Base-by-base conservation (phyloP, 2,797 vertebrate species). In the Bradypus variegatus region DNA sequence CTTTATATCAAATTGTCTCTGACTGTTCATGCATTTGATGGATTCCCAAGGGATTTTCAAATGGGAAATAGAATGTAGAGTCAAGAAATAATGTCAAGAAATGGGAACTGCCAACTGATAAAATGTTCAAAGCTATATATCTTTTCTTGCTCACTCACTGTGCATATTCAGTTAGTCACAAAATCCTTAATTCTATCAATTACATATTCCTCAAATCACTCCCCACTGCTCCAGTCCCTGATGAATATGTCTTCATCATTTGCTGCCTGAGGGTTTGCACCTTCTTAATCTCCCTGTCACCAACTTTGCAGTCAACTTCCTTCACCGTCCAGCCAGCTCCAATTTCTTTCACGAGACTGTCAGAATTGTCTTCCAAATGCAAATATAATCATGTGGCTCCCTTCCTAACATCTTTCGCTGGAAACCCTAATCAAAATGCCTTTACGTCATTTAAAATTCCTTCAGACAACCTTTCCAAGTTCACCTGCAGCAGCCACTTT, bases 301-400 rank as follows among this genome's bases (percentile, higher is more conserved):
- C 38, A 86, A 55, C 2, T 85, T 85, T 82, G 65, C 1, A 36
- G 86, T 92, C 64, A 88, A 53, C 18, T 58, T 88, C 82, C 62
- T 83, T 90, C 55, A 31, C 27, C 65, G 45, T 80, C 78, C 72
- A 77, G n/a, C 38, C n/a, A 95, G 31, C 62, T 92, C 53, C 50
- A 73, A 15, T 93, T 94, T 89, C 75, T 86, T 81, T 94, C 69
- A 85, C 50, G 86, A 89, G 78, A 55, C 53, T 50, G 18, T 60
- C 25, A 89, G 80, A 85, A 92, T 89, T 81, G 65, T 95, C 62
- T 79, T 86, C 79, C 86, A 89, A 90, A 36, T 88, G 65, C 41
- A 91, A 84, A 91, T 91, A 91, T 31, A 75, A 62, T 91, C 62
- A 38, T 81, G 86, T 79, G 85, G 21, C 82, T 85, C 29, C n/a